Base-by-base conservation (phyloP, 2,797 vertebrate species). In the Cynopterus sphinx region DNA sequence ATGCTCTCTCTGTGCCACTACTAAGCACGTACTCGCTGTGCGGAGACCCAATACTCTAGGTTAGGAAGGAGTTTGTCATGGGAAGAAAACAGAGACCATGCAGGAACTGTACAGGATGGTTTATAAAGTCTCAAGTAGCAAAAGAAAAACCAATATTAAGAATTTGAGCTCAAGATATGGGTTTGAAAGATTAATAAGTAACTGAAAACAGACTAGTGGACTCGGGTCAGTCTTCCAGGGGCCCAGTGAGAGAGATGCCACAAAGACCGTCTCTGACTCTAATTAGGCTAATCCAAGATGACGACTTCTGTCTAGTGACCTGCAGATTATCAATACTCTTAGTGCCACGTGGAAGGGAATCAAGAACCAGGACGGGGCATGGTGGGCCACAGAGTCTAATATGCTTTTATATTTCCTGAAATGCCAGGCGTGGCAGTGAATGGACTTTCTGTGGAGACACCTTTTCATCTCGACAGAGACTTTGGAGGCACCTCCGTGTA, bases 91-190 rank as follows among this genome's bases (percentile, higher is more conserved):
- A 41, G 6, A 57, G 24, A 49, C 24, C 33, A 87, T 11, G 55
- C 15, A 51, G 19, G 31, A 67, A 71, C 73, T 43, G 21, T 22
- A 43, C 17, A 6, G 19, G 17, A 39, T 9, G 77, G 6, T 83
- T 94, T 89, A 82, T 28, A 63, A 51, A 87, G 39, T 71, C 73
- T 75, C 68, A 94, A 79, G 68, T 28, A 88, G 57, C n/a, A 55
- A 85, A 77, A 87, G 22, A 87, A 94, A 94, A 82, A 65, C 21
- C 4, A 94, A n/a, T 39, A 79, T 43, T 85, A 87, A 78, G 59
- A 96, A 75, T 89, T 3, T 86, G 17, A 86, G 33, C 49, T 65
- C 36, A 87, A 57, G 11, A 10, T 13, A 16, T 81, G 41, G 13
- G 41, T 84, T 59, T 75, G 3, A 28, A 57, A 36, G 79, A 67